Base-by-base conservation (phyloP, 2,797 vertebrate genomes). In the Iguana delicatissima region DNA sequence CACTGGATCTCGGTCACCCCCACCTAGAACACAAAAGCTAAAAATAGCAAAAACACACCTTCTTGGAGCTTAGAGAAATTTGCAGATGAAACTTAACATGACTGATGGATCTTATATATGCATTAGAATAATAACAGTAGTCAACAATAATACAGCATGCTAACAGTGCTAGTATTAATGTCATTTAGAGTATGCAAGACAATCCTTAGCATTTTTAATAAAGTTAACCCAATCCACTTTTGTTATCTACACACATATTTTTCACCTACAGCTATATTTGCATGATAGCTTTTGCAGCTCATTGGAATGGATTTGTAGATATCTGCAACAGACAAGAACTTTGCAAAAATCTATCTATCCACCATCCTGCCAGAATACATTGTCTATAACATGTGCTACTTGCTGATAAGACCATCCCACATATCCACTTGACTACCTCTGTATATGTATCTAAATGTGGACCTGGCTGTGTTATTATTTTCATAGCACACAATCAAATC, bases 41-140 rank as follows among this genome's bases (percentile, higher is more conserved):
- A 91, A 50, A 90, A 89, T 94, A 91, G 74, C 72, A 95, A 67
- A 82, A 69, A 38, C 8, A 90, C 87, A 59, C 1, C 1, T 59
- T 80, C 12, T 4, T 67, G 93, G 92, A 29, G 52, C n/a, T 80
- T 80, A 76, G 42, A 88, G 57, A 92, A 79, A 93, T 73, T 14
- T 80, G 9, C n/a, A 85, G 52, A 83, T 88, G 50, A 90, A 86
- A 91, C 42, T 22, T 29, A 91, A 38, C 87, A 50, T 91, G 9
- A 89, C 84, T 89, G 42, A 52, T 67, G 62, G 88, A 7, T 3
- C 55, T 77, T 14, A 20, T 80, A n/a, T 57, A 89, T 32, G 38
- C 88, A 92, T 59, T 88, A 16, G 85, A 92, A 80, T 55, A 85
- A 89, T 13, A 91, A 64, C 9, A 86, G 59, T 88, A 93, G 84